Conservation (phyloP, 2,797 vertebrate genomes). For the Hippopotamyrus pictus region DNA sequence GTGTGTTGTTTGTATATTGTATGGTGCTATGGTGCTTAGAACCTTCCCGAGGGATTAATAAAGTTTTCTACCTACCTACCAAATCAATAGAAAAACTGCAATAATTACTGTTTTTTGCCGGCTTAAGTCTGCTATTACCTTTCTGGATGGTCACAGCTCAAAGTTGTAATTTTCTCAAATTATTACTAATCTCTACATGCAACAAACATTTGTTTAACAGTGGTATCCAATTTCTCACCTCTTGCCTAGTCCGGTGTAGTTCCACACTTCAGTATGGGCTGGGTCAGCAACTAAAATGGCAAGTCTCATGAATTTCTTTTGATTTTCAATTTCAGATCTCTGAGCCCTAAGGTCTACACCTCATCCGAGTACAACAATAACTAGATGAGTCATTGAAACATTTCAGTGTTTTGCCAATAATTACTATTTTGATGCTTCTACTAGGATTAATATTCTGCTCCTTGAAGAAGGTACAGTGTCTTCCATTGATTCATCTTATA, state of each 20-base stretch:
- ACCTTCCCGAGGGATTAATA: too few species aligned
- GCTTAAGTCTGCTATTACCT: background rate
- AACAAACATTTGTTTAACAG: background rate
- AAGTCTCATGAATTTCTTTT: background rate
- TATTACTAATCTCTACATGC: background rate
- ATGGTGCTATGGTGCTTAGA: too few species aligned
- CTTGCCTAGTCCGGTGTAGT: background rate
- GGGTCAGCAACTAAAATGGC: background rate
- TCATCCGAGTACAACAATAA: background rate
- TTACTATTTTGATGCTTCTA: background rate
- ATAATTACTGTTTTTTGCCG: background rate
- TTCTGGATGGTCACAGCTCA: background rate
- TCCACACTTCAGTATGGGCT: background rate
- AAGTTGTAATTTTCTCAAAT: background rate
- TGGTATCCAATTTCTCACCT: background rate
- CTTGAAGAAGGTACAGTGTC: background rate
- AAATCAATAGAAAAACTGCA: too few species aligned
- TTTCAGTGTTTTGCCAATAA: background rate
- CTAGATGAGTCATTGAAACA: background rate
- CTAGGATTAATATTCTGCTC: background rate
- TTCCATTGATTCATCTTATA: background rate
- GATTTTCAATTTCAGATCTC: background rate
- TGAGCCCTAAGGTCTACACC: background rate
- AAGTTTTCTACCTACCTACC: too few species aligned
- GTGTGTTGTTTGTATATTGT: too few species aligned